phyloP scores from a whole-genome alignment of 2,888 invertebrate species.

The Acronicta aceris region DNA sequence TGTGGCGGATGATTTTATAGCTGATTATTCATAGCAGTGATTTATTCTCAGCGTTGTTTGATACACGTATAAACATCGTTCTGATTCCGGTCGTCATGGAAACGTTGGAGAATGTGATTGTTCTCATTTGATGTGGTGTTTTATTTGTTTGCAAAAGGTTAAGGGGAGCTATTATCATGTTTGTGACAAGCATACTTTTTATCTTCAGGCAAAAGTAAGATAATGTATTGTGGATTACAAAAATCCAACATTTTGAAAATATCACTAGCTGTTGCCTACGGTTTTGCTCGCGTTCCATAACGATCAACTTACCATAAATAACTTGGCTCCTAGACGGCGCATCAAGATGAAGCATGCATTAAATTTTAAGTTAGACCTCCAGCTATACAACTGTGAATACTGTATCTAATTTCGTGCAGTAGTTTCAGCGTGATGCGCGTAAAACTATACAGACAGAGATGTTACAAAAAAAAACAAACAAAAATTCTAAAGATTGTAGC shows the following conservation, averaged over 20 bases:
- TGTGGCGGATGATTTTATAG: slow-evolving; percentile 39
- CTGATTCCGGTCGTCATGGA: slow-evolving; percentile 16
- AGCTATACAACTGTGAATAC: too few relatives aligned
- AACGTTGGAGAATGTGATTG: slow-evolving; percentile 16
- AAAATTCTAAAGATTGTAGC: too few relatives aligned
- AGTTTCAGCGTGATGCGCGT: too few relatives aligned
- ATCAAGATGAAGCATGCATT: too few relatives aligned
- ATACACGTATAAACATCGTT: slow-evolving; percentile 28
- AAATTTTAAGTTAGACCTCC: too few relatives aligned
- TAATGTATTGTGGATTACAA: background rate
- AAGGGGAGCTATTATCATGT: slow-evolving; percentile 6
- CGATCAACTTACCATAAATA: too few relatives aligned
- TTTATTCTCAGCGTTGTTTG: slow-evolving; percentile 42
- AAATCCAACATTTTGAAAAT: background rate
- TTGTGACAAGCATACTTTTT: background rate
- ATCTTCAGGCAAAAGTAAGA: background rate
- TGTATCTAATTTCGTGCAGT: too few relatives aligned
- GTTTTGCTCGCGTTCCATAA: too few relatives aligned
- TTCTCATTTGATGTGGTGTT: slow-evolving; percentile 13
- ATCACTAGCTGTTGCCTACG: background rate
- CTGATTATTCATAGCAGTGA: slow-evolving; percentile 49
- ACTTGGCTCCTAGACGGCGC: too few relatives aligned
- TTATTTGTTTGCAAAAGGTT: slow-evolving; percentile 28
- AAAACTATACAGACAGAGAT: too few relatives aligned
- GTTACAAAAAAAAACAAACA: too few relatives aligned